Conservation (phyloP, 2,888 invertebrate species). For the Halictus ligatus region DNA sequence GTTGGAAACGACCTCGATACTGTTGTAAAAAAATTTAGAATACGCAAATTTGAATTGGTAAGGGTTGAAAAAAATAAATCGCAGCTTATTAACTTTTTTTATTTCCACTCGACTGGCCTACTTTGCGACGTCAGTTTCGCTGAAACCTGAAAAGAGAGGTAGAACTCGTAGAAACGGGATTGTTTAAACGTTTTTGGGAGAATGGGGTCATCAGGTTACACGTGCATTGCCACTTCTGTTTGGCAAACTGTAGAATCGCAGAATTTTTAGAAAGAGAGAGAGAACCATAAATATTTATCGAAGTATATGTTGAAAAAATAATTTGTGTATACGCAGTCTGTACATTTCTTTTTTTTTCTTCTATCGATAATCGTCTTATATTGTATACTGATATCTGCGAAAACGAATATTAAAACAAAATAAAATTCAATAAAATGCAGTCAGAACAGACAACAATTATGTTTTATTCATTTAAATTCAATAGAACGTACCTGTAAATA, state of each 20-base stretch:
- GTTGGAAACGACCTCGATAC: not conserved
- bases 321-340: no score
- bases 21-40: not conserved
- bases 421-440: no score
- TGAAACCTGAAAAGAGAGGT: not conserved
- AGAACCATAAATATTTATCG: not conserved
- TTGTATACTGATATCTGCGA: no score
- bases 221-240: not conserved
- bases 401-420: no score
- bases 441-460: not conserved
- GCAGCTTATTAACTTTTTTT: not conserved
- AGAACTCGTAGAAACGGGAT: not conserved
- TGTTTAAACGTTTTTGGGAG: not conserved
- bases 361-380: no score
- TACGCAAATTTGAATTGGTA: not conserved
- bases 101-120: not conserved
- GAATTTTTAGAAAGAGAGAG: not conserved
- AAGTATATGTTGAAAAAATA: not conserved
- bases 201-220: not conserved
- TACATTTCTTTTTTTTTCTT: no score
- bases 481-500: not conserved
- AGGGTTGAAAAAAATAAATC: not conserved
- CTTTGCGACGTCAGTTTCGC: not conserved
- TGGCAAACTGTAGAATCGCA: not conserved
- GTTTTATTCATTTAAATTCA: not conserved